phyloP scores from a whole-genome alignment of 1,140 invertebrate species.

The Solenopsis fugax region DNA sequence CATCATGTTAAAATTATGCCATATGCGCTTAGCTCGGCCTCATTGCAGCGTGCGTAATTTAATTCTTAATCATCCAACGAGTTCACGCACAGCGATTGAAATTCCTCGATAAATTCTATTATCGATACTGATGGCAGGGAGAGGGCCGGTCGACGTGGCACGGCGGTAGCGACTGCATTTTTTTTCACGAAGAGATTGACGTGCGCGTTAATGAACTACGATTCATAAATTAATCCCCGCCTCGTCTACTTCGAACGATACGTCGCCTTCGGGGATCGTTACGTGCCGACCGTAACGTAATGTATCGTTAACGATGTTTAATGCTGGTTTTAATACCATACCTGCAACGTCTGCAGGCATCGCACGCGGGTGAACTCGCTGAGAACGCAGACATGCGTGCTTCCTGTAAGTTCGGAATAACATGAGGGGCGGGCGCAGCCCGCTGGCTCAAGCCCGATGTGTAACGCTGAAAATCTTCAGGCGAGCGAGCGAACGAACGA shows the following conservation, averaged over 20 bases:
- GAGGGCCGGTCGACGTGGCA: not conserved
- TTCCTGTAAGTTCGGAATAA: constrained; percentile 42
- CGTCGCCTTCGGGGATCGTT: constrained; percentile 38
- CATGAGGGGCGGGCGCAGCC: not conserved
- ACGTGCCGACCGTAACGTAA: constrained; percentile 29
- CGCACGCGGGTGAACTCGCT: constrained; percentile 18
- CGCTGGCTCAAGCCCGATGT: not conserved
- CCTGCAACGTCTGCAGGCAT: constrained; percentile 43
- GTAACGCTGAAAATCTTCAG: constrained; percentile 47
- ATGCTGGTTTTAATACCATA: constrained; percentile 53
- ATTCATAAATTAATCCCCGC: constrained; percentile 50
- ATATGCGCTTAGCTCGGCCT: not conserved
- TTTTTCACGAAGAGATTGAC: constrained; percentile 20
- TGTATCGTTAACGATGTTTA: constrained; percentile 54
- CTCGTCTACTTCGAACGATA: constrained; percentile 22
- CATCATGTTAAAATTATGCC: constrained; percentile 30
- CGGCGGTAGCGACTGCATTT: not conserved
- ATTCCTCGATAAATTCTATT: constrained; percentile 49
- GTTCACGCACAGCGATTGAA: constrained; percentile 43
- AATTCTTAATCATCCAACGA: constrained; percentile 45
- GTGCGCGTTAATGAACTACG: constrained; percentile 40
- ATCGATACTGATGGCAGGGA: not conserved
- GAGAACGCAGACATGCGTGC: constrained; percentile 37
- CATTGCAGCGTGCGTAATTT: constrained; percentile 37
- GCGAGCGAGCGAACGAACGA: not conserved